Base-by-base conservation (phyloP, 2,888 invertebrate species). In the Desoria tigrina region DNA sequence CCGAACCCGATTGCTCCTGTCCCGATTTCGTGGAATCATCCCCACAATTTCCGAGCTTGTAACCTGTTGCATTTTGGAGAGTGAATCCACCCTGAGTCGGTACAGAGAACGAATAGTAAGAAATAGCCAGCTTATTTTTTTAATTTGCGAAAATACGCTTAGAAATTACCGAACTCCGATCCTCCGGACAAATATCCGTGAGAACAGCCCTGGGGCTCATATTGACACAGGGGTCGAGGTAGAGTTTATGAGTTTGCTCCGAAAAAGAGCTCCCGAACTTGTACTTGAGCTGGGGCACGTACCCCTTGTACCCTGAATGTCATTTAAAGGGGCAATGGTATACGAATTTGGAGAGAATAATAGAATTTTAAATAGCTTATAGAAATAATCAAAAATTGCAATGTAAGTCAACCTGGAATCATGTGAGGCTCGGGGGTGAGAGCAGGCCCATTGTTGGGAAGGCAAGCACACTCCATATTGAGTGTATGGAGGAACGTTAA, bases 191-290 rank as follows among this genome's bases (percentile, higher is more conserved):
- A 42, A 71, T 65, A 57, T 72, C 69, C 11, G 69, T 71, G 24
- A 74, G 66, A 18, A 74, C 74, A n/a, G 74, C 67, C 26, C 72
- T 28, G 1, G 74, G 73, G 24, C 73, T 71, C 71, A 74, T 73
- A 42, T 68, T 70, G 27, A 74, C 65, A 53, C 72, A 70, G 23
- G 74, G 74, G 58, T 74, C 74, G 50, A 73, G 67, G 51, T 70
- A 73, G 27, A 74, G 51, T 24, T 61, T 60, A 56, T 74, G 72
- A 7, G 74, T 74, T 60, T 73, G 74, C 39, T 55, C 56, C 21
- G 69, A 73, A 61, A 61, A 74, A 16, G 73, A 70, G 49, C 67
- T 69, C 27, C 74, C 74, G 42, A 74, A 74, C 60, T 69, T 73
- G 66, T 63, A 73, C 39, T 72, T 71, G 63, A 60, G 69, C 61